Base-by-base conservation (phyloP, 2,888 invertebrate species). In the Syritta pipiens region DNA sequence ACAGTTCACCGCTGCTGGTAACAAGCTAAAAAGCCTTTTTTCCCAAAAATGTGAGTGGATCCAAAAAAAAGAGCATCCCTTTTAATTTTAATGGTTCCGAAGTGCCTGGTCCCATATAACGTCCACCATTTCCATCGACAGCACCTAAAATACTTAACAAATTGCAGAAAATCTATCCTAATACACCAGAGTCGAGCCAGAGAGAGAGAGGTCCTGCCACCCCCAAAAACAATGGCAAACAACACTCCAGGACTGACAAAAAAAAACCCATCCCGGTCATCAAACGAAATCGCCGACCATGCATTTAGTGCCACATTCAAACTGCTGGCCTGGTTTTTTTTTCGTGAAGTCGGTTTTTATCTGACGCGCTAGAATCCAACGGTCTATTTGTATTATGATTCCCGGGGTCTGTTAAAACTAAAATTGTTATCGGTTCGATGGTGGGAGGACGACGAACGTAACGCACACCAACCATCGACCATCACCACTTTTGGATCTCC, bases 311-410 rank as follows among this genome's bases (percentile, higher is more conserved):
- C 37, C 1, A 6, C 44, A 26, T 30, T 12, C 28, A n/a, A 48
- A 40, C 30, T 12, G 20, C 7, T 9, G 17, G 14, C 32, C 53
- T 26, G 9, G 10, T 42, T 63, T 32, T 30, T 63, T 1, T 35
- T n/a, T 7, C 9, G 26, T 14, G 17, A 22, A 19, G 17, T n/a
- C 12, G 9, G 4, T 42, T 12, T 10, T 10, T 10, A 10, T 46
- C 19, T 4, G 30, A 63, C 32, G 20, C 12, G 20, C 51, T 51
- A 51, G 40, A 77, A 9, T 37, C 17, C 37, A 35, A n/a, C n/a
- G n/a, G 30, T 60, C 59, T 37, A 71, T 71, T 71, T 59, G 63
- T 77, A 65, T 77, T 59, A 71, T 71, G 44, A 65, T 63, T 69
- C 44, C 30, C 63, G 1, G 37, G 42, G 76, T 65, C 51, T 69